phyloP scores from a whole-genome alignment of 2,888 invertebrate species.

The Linnaemya tessellans region DNA sequence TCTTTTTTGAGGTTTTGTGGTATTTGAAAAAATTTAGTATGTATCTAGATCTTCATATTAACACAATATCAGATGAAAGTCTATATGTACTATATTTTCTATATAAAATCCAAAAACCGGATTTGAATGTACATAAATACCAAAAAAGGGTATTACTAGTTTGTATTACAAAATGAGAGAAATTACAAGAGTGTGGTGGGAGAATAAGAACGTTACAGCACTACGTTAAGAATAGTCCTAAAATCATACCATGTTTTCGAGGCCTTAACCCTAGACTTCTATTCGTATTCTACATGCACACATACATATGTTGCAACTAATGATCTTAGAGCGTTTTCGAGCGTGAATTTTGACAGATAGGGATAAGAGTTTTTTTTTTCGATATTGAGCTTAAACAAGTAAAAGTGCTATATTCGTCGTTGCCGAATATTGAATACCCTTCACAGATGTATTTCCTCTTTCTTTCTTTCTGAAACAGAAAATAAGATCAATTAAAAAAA shows the following conservation, averaged over 20 bases:
- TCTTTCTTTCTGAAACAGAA: no score
- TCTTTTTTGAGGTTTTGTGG: slow-evolving; percentile 63
- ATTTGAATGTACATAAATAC: slow-evolving; percentile 31
- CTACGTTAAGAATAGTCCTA: background rate
- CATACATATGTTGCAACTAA: background rate
- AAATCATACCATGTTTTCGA: slow-evolving; percentile 40
- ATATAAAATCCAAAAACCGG: slow-evolving; percentile 45
- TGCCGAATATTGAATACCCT: no score
- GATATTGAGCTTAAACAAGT: no score
- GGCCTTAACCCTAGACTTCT: background rate
- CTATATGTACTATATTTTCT: background rate
- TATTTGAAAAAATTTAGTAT: slow-evolving; percentile 35
- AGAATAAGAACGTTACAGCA: background rate
- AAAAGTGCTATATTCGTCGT: no score
- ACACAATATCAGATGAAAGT: slow-evolving; percentile 9
- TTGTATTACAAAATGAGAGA: background rate
- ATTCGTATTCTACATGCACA: background rate
- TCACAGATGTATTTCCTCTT: no score
- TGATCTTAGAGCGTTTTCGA: no score
- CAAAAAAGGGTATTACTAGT: background rate
- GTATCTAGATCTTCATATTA: slow-evolving; percentile 7
- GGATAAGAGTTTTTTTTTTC: no score
- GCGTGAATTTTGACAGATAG: no score
- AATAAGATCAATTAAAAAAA: no score
- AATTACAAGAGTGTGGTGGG: background rate